Evolutionary conservation across 1,140 invertebrate genomes (phyloP).

Genomic region (Apis mellifera): Amel_HAv3.1 CM009938.2:127001-127500

Average conservation of each 20-base stretch:
- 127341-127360: not conserved
- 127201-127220: slow-evolving; percentile 20
- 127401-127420: no score
- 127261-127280: slow-evolving; percentile 38
- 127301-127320: slow-evolving; percentile 4
- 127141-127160: not conserved
- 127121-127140: slow-evolving; percentile 35
- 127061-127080: slow-evolving; percentile 21
- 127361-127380: slow-evolving; percentile 39
- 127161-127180: slow-evolving; percentile 44
- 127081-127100: slow-evolving; percentile 53
- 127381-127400: not conserved
- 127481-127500: no score
- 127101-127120: slow-evolving; percentile 49
- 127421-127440: no score
- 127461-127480: no score
- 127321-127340: slow-evolving; percentile 36
- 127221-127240: slow-evolving; percentile 51
- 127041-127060: slow-evolving; percentile 48
- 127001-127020: not conserved
- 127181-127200: slow-evolving; percentile 44
- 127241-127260: slow-evolving; percentile 58
- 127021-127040: not conserved
- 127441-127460: not conserved
- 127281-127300: not conserved